Conservation (phyloP, 2,113 vertebrate genomes). For the Phrynosoma platyrhinos region DNA sequence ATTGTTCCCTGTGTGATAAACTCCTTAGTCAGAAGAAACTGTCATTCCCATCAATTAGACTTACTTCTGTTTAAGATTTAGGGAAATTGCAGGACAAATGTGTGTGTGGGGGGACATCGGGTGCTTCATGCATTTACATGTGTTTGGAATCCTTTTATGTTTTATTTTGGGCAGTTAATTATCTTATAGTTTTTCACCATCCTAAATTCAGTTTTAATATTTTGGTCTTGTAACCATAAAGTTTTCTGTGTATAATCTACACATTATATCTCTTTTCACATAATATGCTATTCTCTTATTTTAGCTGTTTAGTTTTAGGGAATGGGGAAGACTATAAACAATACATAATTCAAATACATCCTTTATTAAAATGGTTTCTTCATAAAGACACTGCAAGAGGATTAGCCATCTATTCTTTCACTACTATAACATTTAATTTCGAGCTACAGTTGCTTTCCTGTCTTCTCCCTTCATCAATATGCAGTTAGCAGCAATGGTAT, state of each 20-base stretch:
- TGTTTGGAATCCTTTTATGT: background rate
- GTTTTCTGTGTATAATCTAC: background rate
- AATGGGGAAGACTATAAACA: conserved; percentile 25
- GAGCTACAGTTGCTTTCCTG: conserved; percentile 46
- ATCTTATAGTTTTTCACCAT: background rate
- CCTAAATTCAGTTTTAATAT: background rate
- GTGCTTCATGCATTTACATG: background rate
- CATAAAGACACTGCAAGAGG: conserved; percentile 50
- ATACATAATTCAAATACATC: conserved; percentile 27
- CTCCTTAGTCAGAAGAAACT: background rate
- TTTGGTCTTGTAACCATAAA: background rate
- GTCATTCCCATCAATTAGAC: background rate
- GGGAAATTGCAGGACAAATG: background rate
- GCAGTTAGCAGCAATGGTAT: conserved; percentile 58
- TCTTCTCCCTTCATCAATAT: conserved; percentile 56
- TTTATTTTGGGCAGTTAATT: background rate
- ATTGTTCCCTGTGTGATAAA: too few relatives aligned
- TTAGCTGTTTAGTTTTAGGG: conserved; percentile 42
- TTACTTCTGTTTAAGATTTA: background rate
- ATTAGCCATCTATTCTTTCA: conserved; percentile 36
- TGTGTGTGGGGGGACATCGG: background rate
- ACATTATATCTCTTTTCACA: background rate
- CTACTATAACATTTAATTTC: conserved; percentile 62
- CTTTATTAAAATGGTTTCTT: conserved; percentile 53
- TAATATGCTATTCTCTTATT: conserved; percentile 23